Conservation (phyloP, 2,113 vertebrate genomes). For the Antennarius striatus region DNA sequence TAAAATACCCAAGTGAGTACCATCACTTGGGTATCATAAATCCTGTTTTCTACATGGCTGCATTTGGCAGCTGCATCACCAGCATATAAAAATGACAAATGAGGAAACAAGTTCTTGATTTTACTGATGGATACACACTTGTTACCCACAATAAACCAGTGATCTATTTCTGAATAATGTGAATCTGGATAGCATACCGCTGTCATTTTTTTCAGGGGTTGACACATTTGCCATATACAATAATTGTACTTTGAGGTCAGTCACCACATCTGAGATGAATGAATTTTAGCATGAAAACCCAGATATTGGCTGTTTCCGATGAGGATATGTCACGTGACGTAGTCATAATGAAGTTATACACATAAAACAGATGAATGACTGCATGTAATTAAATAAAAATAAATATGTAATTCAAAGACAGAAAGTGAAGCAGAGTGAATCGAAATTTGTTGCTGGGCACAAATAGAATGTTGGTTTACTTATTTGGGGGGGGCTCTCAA, state of each 20-base stretch:
- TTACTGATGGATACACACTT: not conserved
- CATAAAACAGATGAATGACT: too few species aligned
- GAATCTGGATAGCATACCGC: not conserved
- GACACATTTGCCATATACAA: not conserved
- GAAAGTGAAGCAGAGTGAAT: too few species aligned
- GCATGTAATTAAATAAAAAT: too few species aligned
- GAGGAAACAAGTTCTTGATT: not conserved
- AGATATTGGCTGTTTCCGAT: not conserved
- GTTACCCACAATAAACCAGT: not conserved
- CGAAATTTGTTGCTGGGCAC: too few species aligned
- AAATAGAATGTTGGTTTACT: too few species aligned
- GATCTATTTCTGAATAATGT: not conserved
- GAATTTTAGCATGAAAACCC: not conserved
- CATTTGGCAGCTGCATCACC: slow-evolving; percentile 45
- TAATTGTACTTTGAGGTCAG: too few species aligned
- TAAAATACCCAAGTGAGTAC: slow-evolving; percentile 9
- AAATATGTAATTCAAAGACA: too few species aligned
- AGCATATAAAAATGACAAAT: not conserved
- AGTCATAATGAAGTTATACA: too few species aligned
- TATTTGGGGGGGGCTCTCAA: too few species aligned
- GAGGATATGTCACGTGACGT: not conserved
- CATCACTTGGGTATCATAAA: slow-evolving; percentile 1
- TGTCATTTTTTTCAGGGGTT: not conserved
- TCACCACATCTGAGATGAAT: not conserved
- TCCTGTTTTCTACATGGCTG: slow-evolving; percentile 32